Conservation (phyloP, 2,888 invertebrate genomes). For the Ernsta delagoae region DNA sequence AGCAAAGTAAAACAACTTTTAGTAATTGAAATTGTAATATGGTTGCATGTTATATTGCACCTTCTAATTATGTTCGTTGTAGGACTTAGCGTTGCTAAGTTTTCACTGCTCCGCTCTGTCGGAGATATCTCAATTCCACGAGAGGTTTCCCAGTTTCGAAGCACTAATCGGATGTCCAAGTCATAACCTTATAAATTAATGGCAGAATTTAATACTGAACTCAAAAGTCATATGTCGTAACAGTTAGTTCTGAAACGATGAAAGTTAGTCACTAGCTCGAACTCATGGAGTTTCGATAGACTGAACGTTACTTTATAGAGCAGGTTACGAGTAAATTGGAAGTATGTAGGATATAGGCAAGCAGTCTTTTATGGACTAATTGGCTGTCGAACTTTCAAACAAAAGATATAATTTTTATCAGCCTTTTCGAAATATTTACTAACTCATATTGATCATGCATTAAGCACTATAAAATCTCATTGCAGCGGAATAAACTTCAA, state of each 20-base stretch:
- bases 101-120: conserved; percentile 70
- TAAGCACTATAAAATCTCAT: too few relatives aligned
- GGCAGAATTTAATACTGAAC: conserved; percentile 11
- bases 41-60: background rate
- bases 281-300: background rate
- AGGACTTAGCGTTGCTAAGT: conserved; percentile 79
- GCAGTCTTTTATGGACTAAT: background rate
- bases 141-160: conserved; percentile 53
- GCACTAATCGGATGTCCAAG: conserved; percentile 19
- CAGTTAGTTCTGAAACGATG: conserved; percentile 7
- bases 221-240: conserved; percentile 16
- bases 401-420: background rate
- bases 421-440: too few relatives aligned
- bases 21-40: background rate
- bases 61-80: background rate
- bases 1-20: background rate
- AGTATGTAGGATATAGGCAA: background rate
- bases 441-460: too few relatives aligned
- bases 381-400: background rate
- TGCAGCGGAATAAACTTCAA: conserved; percentile 29
- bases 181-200: conserved; percentile 21
- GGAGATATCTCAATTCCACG: conserved; percentile 73
- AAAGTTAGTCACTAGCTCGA: conserved; percentile 11
- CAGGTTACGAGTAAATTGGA: background rate
- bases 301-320: conserved; percentile 9